Base-by-base conservation (phyloP, 2,888 invertebrate genomes). In the Cheilosia scutellata region DNA sequence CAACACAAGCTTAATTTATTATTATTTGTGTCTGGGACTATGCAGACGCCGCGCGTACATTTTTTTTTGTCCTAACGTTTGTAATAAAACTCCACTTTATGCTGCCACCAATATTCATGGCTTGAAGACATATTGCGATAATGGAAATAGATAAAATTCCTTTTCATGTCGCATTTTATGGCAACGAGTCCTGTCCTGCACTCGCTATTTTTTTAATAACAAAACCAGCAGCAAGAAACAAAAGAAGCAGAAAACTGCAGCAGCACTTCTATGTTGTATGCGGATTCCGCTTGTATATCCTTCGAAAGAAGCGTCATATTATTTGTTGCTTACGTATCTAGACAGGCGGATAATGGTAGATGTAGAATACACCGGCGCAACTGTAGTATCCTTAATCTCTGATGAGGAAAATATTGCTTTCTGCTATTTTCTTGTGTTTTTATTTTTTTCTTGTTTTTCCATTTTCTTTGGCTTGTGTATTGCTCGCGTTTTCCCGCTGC, bases 121-220 rank as follows among this genome's bases (percentile, higher is more conserved):
- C 72, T 33, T 55, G 72, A 72, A 72, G 83, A 78, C 78, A 82
- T 72, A 68, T 49, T 47, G 70, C 72, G 55, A 68, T 83, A 78
- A 83, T 74, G 62, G 72, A 78, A 74, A 83, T 57, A 78, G 78
- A 83, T 83, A 83, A 83, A 83, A 78, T 78, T 63, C 62, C 42
- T 27, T 68, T 83, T 78, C 72, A 63, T 72, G 62, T 78, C 62
- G 78, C 66, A 83, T 78, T 72, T 68, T 78, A 74, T 74, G 82
- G 58, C 71, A 76, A 37, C 16, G 55, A 47, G 53, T 82, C 33
- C 57, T 72, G 71, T 47, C 27, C 40, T 55, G 37, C 37, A 47
- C 27, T 33, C 4, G 57, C 31, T 31, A 16, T 71, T 65, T 68
- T 68, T 75, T 75, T 70, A 82, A 75, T 75, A 68, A 47, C 53